These are phyloP conservation scores for Tenualosa ilisha DNA, from an alignment of 2,797 vertebrate genomes.

Conservation along the genomic window DNA sequence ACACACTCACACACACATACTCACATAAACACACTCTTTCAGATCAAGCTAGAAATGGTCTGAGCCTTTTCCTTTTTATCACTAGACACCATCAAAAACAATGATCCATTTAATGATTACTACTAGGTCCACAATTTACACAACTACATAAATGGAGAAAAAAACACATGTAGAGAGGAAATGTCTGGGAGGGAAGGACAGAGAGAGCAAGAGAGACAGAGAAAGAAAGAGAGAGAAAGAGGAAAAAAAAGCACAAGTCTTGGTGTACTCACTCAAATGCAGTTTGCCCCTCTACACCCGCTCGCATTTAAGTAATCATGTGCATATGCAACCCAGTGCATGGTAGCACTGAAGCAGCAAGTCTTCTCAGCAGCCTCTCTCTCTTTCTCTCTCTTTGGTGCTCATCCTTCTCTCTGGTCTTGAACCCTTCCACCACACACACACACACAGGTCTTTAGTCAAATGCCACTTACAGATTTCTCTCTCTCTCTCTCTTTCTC, in stretches of 20 bases:
- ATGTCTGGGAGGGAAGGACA: background rate
- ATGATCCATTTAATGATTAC: slow-evolving; percentile 1
- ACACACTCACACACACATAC: background rate
- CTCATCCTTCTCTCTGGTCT: background rate
- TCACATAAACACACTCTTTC: background rate
- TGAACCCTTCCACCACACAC: background rate
- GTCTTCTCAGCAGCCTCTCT: background rate
- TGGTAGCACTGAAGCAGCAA: background rate
- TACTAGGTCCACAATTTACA: slow-evolving; percentile 3
- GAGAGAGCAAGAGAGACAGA: background rate
- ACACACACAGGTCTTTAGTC: background rate
- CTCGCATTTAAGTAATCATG: background rate
- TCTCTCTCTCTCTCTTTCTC: background rate
- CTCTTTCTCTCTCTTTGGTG: background rate
- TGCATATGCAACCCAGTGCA: background rate
- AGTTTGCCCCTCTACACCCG: background rate
- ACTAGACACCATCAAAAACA: background rate
- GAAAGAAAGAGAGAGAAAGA: background rate
- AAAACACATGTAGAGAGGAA: background rate
- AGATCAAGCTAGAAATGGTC: background rate
- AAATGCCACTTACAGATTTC: background rate
- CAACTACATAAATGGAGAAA: background rate
- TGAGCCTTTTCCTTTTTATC: background rate
- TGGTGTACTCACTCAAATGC: background rate
- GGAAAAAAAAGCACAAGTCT: background rate